Evolutionary conservation across 2,888 invertebrate species (phyloP).

Genomic region (Pseudeuparius sepicola): DNA sequence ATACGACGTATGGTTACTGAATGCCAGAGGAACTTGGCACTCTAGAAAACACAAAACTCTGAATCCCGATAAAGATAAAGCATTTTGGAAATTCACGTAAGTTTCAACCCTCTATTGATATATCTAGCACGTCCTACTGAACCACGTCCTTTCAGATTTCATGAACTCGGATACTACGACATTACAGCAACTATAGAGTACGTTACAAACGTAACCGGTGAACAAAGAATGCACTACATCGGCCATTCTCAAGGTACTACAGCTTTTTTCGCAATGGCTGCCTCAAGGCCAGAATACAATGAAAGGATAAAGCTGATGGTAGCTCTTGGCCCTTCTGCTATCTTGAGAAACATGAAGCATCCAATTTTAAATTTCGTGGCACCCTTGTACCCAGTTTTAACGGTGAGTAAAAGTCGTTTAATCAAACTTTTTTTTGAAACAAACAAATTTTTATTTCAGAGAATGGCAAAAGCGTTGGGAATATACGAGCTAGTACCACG

Average conservation of each 20-base stretch:
- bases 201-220: slow-evolving; percentile 46
- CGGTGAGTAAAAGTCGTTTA: slow-evolving; percentile 13
- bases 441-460: slow-evolving; percentile 17
- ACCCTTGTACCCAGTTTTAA: slow-evolving; percentile 12
- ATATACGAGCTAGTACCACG: slow-evolving; percentile 20
- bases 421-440: slow-evolving; percentile 1
- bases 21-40: slow-evolving; percentile 66
- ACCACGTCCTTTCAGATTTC: slow-evolving; percentile 62
- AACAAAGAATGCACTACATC: slow-evolving; percentile 56
- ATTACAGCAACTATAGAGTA: slow-evolving; percentile 72
- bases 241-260: slow-evolving; percentile 75
- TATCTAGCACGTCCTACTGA: too few relatives aligned
- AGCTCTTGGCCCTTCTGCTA: slow-evolving; percentile 16
- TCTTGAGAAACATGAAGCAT: slow-evolving; percentile 14
- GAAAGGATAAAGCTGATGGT: slow-evolving; percentile 43
- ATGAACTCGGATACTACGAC: slow-evolving; percentile 70
- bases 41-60: slow-evolving; percentile 46
- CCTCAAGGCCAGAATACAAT: slow-evolving; percentile 54
- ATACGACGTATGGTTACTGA: slow-evolving; percentile 78
- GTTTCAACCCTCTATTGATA: too few relatives aligned
- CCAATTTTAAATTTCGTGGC: slow-evolving; percentile 10
- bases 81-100: slow-evolving; percentile 26
- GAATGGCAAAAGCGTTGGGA: slow-evolving; percentile 15
- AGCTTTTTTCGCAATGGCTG: slow-evolving; percentile 54
- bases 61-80: slow-evolving; percentile 33